These are phyloP conservation scores for Dryobates pubescens DNA, from an alignment of 2,797 vertebrate species.

Conservation along the genomic window DNA sequence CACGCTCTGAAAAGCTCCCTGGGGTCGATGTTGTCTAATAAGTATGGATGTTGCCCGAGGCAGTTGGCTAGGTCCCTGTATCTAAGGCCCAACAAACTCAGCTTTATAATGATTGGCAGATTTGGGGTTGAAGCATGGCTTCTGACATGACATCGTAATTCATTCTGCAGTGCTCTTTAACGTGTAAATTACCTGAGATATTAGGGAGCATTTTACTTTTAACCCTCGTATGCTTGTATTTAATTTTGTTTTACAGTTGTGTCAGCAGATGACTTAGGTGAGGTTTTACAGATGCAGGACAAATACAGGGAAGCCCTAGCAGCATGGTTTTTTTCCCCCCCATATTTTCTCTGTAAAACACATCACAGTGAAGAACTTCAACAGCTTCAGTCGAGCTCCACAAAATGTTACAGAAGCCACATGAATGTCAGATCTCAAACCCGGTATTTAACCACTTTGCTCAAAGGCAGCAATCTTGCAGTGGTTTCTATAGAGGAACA, in stretches of 20 bases:
- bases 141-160: conserved; percentile 58
- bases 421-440: conserved; percentile 40
- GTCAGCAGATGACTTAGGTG: neutral
- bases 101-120: conserved; percentile 68
- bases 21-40: conserved; percentile 66
- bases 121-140: conserved; percentile 50
- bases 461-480: conserved; percentile 16
- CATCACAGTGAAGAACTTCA: conserved; percentile 25
- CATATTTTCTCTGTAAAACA: conserved; percentile 13
- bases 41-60: conserved; percentile 79
- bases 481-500: neutral
- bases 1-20: conserved; percentile 52
- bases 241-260: neutral
- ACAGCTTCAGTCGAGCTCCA: conserved; percentile 16
- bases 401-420: conserved; percentile 54
- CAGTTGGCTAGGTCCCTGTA: conserved; percentile 79
- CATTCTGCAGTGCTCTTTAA: conserved; percentile 33
- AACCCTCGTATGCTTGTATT: neutral
- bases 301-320: neutral
- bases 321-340: neutral
- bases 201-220: conserved; percentile 2
- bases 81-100: conserved; percentile 77
- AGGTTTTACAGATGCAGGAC: neutral
- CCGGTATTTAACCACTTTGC: conserved; percentile 36
- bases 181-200: conserved; percentile 49